Percentiles rank a stretch among this genome's conserved stretches.
These are phyloP conservation scores for Leptogaster cylindrica DNA, from an alignment of 2,888 invertebrate species.

Conservation along the genomic window DNA sequence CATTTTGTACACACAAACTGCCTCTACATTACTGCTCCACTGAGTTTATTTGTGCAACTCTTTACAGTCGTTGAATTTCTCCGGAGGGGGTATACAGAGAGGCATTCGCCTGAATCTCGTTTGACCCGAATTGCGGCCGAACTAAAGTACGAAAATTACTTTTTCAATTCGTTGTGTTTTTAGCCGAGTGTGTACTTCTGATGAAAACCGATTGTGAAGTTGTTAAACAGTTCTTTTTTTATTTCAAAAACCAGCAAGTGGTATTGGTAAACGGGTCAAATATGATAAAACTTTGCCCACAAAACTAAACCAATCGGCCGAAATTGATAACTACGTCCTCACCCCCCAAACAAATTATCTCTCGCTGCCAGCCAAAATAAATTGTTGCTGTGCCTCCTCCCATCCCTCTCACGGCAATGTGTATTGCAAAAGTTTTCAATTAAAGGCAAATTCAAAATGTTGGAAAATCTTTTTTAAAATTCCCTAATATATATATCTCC, in stretches of 20 bases:
- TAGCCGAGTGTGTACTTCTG: slow-evolving; percentile 2
- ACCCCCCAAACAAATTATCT: too few species aligned
- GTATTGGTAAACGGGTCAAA: slow-evolving; percentile 12
- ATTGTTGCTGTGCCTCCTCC: too few species aligned
- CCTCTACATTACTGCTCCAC: slow-evolving; percentile 19
- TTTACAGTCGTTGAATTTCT: neutral
- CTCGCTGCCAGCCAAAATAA: too few species aligned
- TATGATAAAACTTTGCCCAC: slow-evolving; percentile 25
- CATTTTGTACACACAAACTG: slow-evolving; percentile 29
- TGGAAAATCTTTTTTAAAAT: too few species aligned
- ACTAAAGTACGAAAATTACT: slow-evolving; percentile 24
- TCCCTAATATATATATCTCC: too few species aligned
- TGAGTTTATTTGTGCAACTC: slow-evolving; percentile 26
- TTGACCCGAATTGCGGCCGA: neutral
- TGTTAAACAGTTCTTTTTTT: slow-evolving; percentile 37
- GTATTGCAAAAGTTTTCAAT: too few species aligned
- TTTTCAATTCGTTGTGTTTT: slow-evolving; percentile 23
- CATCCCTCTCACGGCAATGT: too few species aligned
- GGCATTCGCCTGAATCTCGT: too few species aligned
- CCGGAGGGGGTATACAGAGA: neutral
- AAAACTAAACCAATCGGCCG: slow-evolving; percentile 8
- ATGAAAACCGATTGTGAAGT: slow-evolving; percentile 36
- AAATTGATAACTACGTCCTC: too few species aligned
- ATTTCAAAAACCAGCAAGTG: slow-evolving; percentile 13
- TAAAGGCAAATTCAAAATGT: too few species aligned